A percentile compares a stretch with the other conserved stretches of the same genome.
Conservation (phyloP, 2,888 invertebrate species). For the Melieria crassipennis region DNA sequence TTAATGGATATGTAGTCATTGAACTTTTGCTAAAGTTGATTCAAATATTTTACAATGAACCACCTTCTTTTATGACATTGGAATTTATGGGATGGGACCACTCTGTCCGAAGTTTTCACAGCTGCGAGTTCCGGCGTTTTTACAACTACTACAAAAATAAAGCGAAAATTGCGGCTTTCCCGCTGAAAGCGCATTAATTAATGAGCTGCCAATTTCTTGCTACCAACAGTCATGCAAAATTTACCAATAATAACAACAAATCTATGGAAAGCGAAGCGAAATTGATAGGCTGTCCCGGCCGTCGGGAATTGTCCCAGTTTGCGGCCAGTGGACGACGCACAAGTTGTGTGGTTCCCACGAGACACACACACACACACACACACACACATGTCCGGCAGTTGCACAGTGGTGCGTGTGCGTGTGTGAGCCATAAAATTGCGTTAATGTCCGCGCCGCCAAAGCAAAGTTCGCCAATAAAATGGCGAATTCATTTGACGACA, state of each 20-base stretch:
- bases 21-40: no score
- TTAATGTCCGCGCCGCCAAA: slow-evolving; percentile 60
- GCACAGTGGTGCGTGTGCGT: not conserved
- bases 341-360: not conserved
- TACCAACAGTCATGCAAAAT: not conserved
- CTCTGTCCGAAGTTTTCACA: no score
- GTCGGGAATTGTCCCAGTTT: not conserved
- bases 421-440: slow-evolving; percentile 53
- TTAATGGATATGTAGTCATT: no score
- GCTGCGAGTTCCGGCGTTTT: no score
- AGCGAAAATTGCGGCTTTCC: no score
- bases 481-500: slow-evolving; percentile 55
- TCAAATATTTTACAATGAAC: no score
- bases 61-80: no score
- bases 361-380: slow-evolving; percentile 17
- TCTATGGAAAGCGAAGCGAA: not conserved
- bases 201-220: not conserved
- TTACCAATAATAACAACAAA: not conserved
- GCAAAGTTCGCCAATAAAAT: slow-evolving; percentile 55
- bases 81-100: no score
- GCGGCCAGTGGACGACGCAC: not conserved
- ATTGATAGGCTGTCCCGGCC: no score
- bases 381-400: not conserved
- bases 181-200: no score
- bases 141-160: no score